Conservation (phyloP, 92 coral and sea anemone species). For the Porites rus region DNA sequence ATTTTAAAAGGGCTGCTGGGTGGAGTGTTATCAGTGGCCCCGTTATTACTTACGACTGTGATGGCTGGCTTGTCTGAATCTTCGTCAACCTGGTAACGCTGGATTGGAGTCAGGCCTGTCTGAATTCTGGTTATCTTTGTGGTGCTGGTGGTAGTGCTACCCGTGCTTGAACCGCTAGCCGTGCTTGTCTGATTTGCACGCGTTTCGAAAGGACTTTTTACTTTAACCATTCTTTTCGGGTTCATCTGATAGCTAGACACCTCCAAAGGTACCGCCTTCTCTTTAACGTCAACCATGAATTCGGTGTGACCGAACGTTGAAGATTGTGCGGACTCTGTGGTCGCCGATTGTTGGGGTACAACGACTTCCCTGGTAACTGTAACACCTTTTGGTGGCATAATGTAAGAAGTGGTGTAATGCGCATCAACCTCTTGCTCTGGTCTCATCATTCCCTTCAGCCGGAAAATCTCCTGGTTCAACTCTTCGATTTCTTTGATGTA, state of each 20-base stretch:
- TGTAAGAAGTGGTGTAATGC: slow-evolving; percentile 69
- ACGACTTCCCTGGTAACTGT: slow-evolving; percentile 61
- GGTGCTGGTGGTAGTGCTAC: slow-evolving; percentile 44
- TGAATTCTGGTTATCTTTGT: slow-evolving; percentile 75
- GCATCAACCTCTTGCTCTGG: slow-evolving; percentile 58
- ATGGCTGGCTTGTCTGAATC: slow-evolving; percentile 39
- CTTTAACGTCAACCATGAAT: slow-evolving; percentile 47
- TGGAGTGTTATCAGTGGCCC: slow-evolving; percentile 11
- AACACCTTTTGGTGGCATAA: slow-evolving; percentile 67
- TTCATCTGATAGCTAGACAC: slow-evolving; percentile 65
- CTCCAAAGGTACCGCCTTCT: slow-evolving; percentile 45
- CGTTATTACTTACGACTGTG: slow-evolving; percentile 41
- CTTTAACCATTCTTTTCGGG: slow-evolving; percentile 76
- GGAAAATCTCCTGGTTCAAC: slow-evolving; percentile 83
- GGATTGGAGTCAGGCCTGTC: slow-evolving; percentile 54
- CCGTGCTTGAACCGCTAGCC: neutral
- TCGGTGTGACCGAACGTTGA: slow-evolving; percentile 43
- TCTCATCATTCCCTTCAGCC: slow-evolving; percentile 68
- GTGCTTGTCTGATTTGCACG: slow-evolving; percentile 6
- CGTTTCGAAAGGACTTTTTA: slow-evolving; percentile 72
- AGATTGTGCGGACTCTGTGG: slow-evolving; percentile 33
- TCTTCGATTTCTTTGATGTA: slow-evolving; percentile 85
- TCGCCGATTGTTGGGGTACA: slow-evolving; percentile 47
- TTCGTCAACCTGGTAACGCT: slow-evolving; percentile 29
- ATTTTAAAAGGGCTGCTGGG: slow-evolving; percentile 23